These are phyloP conservation scores for Struthidea cinerea DNA, from an alignment of 2,113 vertebrate species.

Conservation along the genomic window DNA sequence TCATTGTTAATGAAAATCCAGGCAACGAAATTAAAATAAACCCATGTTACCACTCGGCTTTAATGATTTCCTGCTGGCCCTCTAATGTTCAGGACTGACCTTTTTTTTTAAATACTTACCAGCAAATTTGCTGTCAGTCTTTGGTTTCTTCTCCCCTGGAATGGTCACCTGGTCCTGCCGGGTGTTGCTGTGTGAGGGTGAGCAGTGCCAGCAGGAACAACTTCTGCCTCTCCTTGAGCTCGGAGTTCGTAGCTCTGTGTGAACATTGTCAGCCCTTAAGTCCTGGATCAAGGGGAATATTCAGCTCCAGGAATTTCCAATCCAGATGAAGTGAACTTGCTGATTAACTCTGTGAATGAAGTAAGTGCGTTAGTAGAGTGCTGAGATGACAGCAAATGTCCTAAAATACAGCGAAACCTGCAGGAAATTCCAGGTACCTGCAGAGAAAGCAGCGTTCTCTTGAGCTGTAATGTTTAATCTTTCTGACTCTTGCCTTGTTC, in stretches of 20 bases:
- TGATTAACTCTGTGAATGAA: not conserved
- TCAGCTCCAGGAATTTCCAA: not conserved
- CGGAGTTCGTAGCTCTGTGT: not conserved
- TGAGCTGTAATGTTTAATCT: not conserved
- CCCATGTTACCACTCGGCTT: not conserved
- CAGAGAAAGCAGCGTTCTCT: not conserved
- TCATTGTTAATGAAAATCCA: not conserved
- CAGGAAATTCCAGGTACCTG: not conserved
- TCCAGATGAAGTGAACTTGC: not conserved
- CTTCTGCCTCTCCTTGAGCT: not conserved
- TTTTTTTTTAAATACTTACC: not conserved
- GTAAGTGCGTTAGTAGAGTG: not conserved
- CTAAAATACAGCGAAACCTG: not conserved
- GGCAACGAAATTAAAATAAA: slow-evolving; percentile 30
- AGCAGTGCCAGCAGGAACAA: not conserved
- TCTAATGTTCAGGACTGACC: not conserved
- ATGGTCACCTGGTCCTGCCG: not conserved
- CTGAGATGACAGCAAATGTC: not conserved
- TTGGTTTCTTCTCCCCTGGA: not conserved
- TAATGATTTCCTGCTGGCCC: slow-evolving; percentile 14
- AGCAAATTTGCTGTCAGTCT: not conserved
- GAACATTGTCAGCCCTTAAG: not conserved
- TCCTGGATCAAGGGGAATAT: not conserved
- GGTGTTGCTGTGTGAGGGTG: not conserved
- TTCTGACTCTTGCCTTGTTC: not conserved